Base-by-base conservation (phyloP, 1,140 invertebrate genomes). In the Drosophila kurseongensis region DNA sequence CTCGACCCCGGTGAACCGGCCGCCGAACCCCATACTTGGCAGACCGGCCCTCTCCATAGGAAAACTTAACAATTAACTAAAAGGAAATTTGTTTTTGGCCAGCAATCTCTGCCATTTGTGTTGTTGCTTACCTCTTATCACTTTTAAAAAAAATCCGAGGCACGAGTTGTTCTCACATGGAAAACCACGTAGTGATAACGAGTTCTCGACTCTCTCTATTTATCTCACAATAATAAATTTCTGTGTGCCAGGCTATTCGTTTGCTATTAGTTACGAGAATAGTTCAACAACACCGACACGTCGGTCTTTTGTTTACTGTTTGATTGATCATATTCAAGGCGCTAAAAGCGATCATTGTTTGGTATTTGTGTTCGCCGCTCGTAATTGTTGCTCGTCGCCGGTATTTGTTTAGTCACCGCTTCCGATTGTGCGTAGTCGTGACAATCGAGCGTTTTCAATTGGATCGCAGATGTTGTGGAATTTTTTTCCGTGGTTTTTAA, bases 1-100 rank as follows among this genome's bases (percentile, higher is more conserved):
- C 65, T 48, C 62, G 50, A 59, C 65, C 65, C 57, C 44, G 57
- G 16, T 76, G 80, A 81, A 81, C 78, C 80, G 63, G 56, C 58
- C 75, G 56, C 58, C 35, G 55, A 59, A 29, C 60, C 7, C 54
- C 59, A 59, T 41, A 55, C 50, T 40, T 35, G 36, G 29, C 13
- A 7, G 27, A 9, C 48, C 14, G 5, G 6, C 6, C 29, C 8
- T 32, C 6, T 32, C 6, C 8, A 12, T 42, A 7, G n/a, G 10
- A 29, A 44, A 57, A 44, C 16, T n/a, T n/a, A 0, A 29, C 13
- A 14, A 62, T 41, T 56, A 10, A 56, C 8, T 38, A 40, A 6
- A 16, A 29, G 16, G 12, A 45, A 44, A 27, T 14, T 27, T 44
- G 18, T 45, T 45, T 44, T 57, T 54, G 27, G 35, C 52, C 42